phyloP scores from a whole-genome alignment of 1,140 invertebrate species.

The Pachypeltis micranthus region DNA sequence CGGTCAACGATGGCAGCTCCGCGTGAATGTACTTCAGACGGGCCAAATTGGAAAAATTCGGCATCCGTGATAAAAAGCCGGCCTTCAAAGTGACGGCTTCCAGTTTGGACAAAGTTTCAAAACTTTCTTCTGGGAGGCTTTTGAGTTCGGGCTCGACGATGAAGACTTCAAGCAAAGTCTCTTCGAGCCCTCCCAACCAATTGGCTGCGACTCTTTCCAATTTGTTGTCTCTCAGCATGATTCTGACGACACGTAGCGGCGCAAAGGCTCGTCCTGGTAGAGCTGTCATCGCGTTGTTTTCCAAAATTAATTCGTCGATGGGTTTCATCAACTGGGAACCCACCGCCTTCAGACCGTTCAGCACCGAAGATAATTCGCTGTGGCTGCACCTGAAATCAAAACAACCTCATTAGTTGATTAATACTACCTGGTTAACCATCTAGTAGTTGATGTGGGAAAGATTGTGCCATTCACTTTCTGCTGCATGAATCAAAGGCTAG shows the following conservation, averaged over 20 bases:
- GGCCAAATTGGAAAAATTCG: conserved; percentile 49
- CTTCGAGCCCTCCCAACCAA: conserved; percentile 46
- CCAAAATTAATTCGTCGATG: conserved; percentile 72
- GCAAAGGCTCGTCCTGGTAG: conserved; percentile 65
- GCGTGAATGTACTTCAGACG: conserved; percentile 43
- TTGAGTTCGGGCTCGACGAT: conserved; percentile 69
- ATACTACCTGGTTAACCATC: neutral
- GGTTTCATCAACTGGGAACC: conserved; percentile 52
- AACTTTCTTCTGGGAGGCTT: conserved; percentile 61
- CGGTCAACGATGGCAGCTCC: conserved; percentile 52
- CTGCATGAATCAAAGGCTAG: neutral
- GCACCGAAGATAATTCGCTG: conserved; percentile 61
- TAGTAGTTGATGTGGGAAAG: neutral
- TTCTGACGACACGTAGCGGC: conserved; percentile 54
- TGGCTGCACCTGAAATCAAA: conserved; percentile 60
- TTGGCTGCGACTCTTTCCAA: conserved; percentile 66
- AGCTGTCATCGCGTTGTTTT: conserved; percentile 71
- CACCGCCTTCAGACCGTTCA: conserved; percentile 56
- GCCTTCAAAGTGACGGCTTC: conserved; percentile 66
- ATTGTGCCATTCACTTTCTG: neutral
- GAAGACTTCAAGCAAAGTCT: conserved; percentile 42
- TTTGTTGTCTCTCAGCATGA: conserved; percentile 72
- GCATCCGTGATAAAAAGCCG: conserved; percentile 55
- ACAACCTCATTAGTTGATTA: conserved; percentile 1
- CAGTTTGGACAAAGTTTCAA: conserved; percentile 57